Conservation (phyloP, 2,113 vertebrate species). For the Ailuropoda melanoleuca region DNA sequence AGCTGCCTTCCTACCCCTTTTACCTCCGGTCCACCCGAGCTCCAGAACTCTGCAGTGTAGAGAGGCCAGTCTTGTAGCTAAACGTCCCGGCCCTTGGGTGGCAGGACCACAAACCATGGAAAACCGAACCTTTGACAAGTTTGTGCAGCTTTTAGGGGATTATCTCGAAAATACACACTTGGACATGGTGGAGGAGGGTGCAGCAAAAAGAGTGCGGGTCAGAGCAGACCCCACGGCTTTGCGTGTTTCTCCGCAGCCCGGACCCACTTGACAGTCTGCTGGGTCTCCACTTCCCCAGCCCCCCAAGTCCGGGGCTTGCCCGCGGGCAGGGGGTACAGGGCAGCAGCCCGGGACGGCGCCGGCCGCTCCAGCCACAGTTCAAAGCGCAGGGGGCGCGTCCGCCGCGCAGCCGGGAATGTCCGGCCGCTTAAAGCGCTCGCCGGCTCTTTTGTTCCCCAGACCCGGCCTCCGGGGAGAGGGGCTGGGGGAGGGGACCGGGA, state of each 20-base stretch:
- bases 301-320: not conserved
- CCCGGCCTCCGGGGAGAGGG: slow-evolving; percentile 78
- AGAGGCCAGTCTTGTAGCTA: not conserved
- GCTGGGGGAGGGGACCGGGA: slow-evolving; percentile 67
- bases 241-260: not conserved
- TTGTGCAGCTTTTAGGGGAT: slow-evolving; percentile 48
- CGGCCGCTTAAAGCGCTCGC: slow-evolving; percentile 60
- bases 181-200: not conserved
- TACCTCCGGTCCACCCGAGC: not conserved
- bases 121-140: slow-evolving; percentile 50
- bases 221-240: not conserved
- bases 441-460: slow-evolving; percentile 81
- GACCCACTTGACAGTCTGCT: not conserved
- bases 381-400: slow-evolving; percentile 76
- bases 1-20: not conserved
- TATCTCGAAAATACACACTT: not conserved
- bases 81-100: not conserved
- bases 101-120: not conserved
- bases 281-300: not conserved
- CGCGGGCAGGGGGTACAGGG: not conserved
- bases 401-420: slow-evolving; percentile 78
- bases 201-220: not conserved
- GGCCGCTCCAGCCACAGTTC: slow-evolving; percentile 61
- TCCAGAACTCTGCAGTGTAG: not conserved
- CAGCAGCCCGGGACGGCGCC: slow-evolving; percentile 23